These are phyloP conservation scores for Drosophila bipectinata DNA, from an alignment of 1,140 invertebrate genomes.

Conservation along the genomic window DNA sequence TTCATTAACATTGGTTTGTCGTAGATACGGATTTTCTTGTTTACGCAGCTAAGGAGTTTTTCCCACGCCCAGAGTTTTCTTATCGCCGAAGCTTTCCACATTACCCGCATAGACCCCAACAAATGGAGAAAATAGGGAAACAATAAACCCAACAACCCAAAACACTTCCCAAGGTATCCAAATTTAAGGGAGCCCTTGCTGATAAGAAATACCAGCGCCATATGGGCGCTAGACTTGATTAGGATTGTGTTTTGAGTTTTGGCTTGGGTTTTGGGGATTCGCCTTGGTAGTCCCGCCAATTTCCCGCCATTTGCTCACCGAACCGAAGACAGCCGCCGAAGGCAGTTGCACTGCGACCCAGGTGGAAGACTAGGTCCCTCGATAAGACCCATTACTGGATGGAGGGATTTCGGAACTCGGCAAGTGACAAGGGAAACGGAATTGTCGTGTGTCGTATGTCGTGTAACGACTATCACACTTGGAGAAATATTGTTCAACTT, in stretches of 20 bases:
- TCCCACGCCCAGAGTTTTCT: slow-evolving; percentile 23
- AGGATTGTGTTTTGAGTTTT: slow-evolving; percentile 16
- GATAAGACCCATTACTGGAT: slow-evolving; percentile 46
- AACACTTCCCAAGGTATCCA: slow-evolving; percentile 26
- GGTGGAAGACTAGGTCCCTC: slow-evolving; percentile 35
- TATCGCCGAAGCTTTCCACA: slow-evolving; percentile 29
- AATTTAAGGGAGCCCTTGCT: background rate
- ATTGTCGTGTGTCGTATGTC: slow-evolving; percentile 31
- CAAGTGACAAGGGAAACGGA: background rate
- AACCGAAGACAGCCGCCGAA: slow-evolving; percentile 66
- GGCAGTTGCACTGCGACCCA: slow-evolving; percentile 41
- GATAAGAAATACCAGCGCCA: slow-evolving; percentile 28
- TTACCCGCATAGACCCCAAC: slow-evolving; percentile 31
- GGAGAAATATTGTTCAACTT: slow-evolving; percentile 7
- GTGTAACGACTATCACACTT: slow-evolving; percentile 45
- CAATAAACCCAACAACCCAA: background rate
- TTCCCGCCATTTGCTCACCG: slow-evolving; percentile 77
- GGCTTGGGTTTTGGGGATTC: background rate
- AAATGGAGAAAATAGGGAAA: background rate
- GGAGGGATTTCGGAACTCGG: background rate
- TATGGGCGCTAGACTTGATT: slow-evolving; percentile 21
- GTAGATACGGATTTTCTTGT: too few species aligned
- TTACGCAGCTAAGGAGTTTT: background rate
- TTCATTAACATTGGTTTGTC: too few species aligned
- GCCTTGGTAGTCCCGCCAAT: slow-evolving; percentile 35